Evolutionary conservation across 2,797 vertebrate species (phyloP), one percentile per base, ranked within the genome.

Genomic region (Poecilia picta): DNA sequence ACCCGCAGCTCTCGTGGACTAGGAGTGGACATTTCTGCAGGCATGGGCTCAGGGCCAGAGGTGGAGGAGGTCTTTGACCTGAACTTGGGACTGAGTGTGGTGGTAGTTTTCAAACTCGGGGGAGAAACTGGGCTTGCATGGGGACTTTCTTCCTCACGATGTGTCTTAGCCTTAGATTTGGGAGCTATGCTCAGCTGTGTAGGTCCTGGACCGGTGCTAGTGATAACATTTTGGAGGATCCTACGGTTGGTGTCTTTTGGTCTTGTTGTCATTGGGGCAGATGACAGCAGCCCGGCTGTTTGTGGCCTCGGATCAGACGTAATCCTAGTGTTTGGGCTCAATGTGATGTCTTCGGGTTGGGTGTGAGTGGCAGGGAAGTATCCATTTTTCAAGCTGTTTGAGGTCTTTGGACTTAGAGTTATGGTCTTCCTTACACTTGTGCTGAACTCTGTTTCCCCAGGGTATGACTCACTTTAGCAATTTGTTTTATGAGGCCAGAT

Each of bases 1-100:
- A 92, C 95, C 78, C 93, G 91, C 82, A 96, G 87, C 85, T 95
- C 94, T 4, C 84, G 91, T 57, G 93, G 81, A 51, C 89, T 92
- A 47, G 91, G 83, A 75, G 92, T 93, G 15, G 92, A 86, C 10
- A 46, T 55, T 71, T 89, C 82, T 3, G 64, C 81, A 8, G 66
- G 76, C 2, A 28, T 33, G 51, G 55, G 66, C 76, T 89, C 15
- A 0, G 79, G 85, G 51, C 75, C 81, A 75, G 83, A 74, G 59
- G 77, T 85, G 70, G 78, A 23, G 3, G 77, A 23, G 43, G 74
- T 82, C 51, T 84, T 77, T 84, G 88, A 82, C 83, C 83, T 87
- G 71, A 81, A n/a, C 64, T 79, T 77, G 57, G 88, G 53, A 23
- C 49, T 89, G 39, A 64, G 45, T 33, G 77, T 89, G 68, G 82